These are phyloP conservation scores for Tetramorium parvispinum DNA, from an alignment of 1,140 invertebrate genomes.

Conservation along the genomic window DNA sequence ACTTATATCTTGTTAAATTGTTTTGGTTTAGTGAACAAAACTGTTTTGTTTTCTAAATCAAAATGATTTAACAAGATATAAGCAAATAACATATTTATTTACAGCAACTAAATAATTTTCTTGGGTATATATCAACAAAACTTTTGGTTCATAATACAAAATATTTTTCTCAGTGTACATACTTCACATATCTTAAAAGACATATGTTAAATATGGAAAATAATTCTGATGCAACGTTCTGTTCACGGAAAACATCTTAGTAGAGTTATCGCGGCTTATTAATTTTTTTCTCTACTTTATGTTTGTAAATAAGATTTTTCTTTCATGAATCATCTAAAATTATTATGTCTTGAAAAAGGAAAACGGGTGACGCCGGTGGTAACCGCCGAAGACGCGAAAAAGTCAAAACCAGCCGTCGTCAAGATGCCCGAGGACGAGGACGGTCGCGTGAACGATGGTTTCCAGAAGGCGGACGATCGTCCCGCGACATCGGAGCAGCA, in stretches of 20 bases:
- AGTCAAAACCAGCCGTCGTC: not conserved
- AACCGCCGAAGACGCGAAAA: conserved; percentile 59
- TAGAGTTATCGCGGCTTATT: not conserved
- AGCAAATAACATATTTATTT: too few relatives aligned
- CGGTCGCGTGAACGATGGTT: conserved; percentile 69
- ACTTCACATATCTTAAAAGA: too few relatives aligned
- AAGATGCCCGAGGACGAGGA: conserved; percentile 57
- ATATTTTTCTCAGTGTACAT: too few relatives aligned
- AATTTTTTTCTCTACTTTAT: not conserved
- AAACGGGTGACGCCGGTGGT: conserved; percentile 50
- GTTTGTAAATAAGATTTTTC: not conserved
- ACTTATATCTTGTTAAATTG: too few relatives aligned
- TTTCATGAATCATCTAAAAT: not conserved
- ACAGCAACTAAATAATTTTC: too few relatives aligned
- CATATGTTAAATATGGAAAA: not conserved
- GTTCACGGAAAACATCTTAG: not conserved
- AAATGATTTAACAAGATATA: too few relatives aligned
- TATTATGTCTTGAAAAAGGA: not conserved
- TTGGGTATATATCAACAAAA: too few relatives aligned
- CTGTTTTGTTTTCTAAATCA: too few relatives aligned
- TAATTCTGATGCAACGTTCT: not conserved
- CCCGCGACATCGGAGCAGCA: not conserved
- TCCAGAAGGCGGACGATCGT: conserved; percentile 67
- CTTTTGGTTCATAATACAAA: too few relatives aligned
- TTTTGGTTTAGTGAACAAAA: too few relatives aligned